Evolutionary conservation across 2,113 vertebrate genomes (phyloP), one percentile per base, ranked within the genome.

Genomic region (Atlantisia rogersi): DNA sequence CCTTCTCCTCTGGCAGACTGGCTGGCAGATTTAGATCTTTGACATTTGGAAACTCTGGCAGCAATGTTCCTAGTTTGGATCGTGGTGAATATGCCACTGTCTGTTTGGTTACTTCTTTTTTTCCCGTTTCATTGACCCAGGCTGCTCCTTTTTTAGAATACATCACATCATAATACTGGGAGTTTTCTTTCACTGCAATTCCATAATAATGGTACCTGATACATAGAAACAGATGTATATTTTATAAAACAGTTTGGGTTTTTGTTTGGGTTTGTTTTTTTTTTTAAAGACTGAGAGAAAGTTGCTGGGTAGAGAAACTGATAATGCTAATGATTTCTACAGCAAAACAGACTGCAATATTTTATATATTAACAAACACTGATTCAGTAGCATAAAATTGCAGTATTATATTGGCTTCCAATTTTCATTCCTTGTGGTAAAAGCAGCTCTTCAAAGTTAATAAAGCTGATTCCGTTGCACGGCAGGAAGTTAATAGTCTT

Each of bases 41-140:
- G 98, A 99, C 99, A 98, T 99, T 99, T 98, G 99, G 99, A 98
- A 99, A 99, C 97, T 99, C 99, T 98, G 99, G 99, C 98, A 99
- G 98, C 88, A 99, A 97, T 5, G 99, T 99, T 92, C 99, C 99
- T 82, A 99, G 99, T 95, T 99, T 99, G 99, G 99, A 99, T 94
- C 99, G 99, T 74, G 99, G 99, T 98, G 99, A 99, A 98, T 99
- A 99, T 16, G 99, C 99, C 98, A 99, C 99, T 97, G 99, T 99
- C 98, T 99, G 99, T 97, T 99, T 99, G 95, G 98, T 99, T 97
- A 99, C 99, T 98, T 99, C 99, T 97, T 99, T 99, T 98, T 99
- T 99, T 93, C 99, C 99, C 4, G 99, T 99, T 97, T 99, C 99
- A 62, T 99, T 99, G 98, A 99, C 99, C 99, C 99, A 99, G 55